Base-by-base conservation (phyloP, 2,113 vertebrate species). In the Indicator maculatus region DNA sequence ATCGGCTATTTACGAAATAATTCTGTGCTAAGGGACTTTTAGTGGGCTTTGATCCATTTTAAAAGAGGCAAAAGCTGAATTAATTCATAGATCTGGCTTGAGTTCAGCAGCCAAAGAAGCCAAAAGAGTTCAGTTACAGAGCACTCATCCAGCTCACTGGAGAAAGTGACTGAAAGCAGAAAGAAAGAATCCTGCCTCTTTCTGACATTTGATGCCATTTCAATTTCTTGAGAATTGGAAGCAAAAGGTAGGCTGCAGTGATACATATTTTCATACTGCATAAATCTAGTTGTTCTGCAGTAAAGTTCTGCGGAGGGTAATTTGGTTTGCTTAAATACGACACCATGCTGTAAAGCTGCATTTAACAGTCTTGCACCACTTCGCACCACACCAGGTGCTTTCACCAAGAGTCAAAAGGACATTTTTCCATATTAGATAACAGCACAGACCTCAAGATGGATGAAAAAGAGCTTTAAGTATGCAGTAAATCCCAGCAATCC, bases 11-110 rank as follows among this genome's bases (percentile, higher is more conserved):
- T 93, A 83, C 9, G 69, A 93, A 95, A 95, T 83, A 81, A 65
- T 94, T 86, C 80, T 78, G 67, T 72, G 28, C 58, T 91, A 67
- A 65, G 83, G 65, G 89, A 93, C 39, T 93, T 94, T 52, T n/a
- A 88, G 1, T 77, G 76, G 65, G 64, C 91, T 91, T 93, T 91
- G 61, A 83, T 86, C 65, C 58, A 83, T 83, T 90, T 96, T 66
- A 88, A 70, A 89, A 88, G 69, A 91, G 60, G 86, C 58, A 92
- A 85, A 87, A 86, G 36, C 69, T 93, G 91, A 91, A 94, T 83
- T 93, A 95, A 93, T 94, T 93, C 91, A 64, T 88, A 91, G 93
- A 94, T 95, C 82, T 97, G 94, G 93, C 87, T 78, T 88, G 77
- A 74, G 27, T 90, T 95, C 82, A 83, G 58, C 53, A 58, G 64